Evolutionary conservation across 2,888 invertebrate species (phyloP).

Genomic region (Caenorhabditis plicata): DNA sequence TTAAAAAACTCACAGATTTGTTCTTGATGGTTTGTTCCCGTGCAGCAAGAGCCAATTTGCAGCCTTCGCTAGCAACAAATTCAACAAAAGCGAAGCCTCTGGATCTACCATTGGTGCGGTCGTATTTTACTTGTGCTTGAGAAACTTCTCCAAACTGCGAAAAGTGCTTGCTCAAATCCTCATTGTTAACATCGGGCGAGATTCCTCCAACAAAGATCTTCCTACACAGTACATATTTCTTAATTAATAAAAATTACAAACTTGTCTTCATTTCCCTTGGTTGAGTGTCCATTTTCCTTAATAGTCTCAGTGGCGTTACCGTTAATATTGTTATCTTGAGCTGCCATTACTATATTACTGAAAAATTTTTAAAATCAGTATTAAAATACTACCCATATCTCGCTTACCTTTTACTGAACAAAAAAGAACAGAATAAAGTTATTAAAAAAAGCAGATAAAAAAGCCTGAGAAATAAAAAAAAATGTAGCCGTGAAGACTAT

Average conservation of each 20-base stretch:
- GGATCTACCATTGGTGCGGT: constrained; percentile 64
- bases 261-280: constrained; percentile 58
- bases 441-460: constrained; percentile 38
- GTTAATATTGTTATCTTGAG: constrained; percentile 48
- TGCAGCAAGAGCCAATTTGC: constrained; percentile 57
- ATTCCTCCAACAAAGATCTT: constrained; percentile 67
- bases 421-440: constrained; percentile 33
- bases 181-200: constrained; percentile 62
- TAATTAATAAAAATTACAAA: constrained; percentile 12
- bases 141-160: constrained; percentile 62
- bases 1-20: constrained; percentile 44
- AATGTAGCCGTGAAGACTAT: constrained; percentile 51
- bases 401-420: constrained; percentile 37
- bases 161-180: constrained; percentile 63
- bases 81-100: constrained; percentile 66
- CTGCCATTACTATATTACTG: constrained; percentile 42
- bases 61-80: constrained; percentile 61
- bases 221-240: constrained; percentile 37
- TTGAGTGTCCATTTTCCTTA: constrained; percentile 51
- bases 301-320: constrained; percentile 44
- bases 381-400: constrained; percentile 23
- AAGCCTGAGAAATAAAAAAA: constrained; percentile 41
- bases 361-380: not conserved
- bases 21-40: constrained; percentile 63
- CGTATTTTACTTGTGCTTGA: constrained; percentile 64